These are phyloP conservation scores for Parotocinclus haroldoi DNA, from an alignment of 2,797 vertebrate genomes.

Conservation along the genomic window DNA sequence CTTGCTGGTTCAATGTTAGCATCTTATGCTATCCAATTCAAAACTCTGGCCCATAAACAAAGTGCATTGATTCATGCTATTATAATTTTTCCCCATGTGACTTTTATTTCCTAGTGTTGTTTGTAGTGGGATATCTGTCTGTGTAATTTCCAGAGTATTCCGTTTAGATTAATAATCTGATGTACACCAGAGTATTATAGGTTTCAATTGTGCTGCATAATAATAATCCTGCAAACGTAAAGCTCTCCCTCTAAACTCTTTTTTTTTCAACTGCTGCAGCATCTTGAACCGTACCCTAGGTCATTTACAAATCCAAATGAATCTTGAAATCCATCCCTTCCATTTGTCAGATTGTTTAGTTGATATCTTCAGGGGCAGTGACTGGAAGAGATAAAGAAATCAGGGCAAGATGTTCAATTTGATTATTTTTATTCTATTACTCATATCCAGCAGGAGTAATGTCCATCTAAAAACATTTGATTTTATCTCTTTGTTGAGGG, in stretches of 20 bases:
- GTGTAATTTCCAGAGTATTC: not conserved
- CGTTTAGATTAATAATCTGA: not conserved
- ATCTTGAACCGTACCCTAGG: not conserved
- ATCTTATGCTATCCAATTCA: not conserved
- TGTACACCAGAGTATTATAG: not conserved
- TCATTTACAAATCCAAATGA: not conserved
- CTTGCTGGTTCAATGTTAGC: not conserved
- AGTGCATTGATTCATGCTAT: not conserved
- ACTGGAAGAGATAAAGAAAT: conserved; percentile 10
- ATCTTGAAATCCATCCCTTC: not conserved
- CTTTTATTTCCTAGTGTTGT: not conserved
- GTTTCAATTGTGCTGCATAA: not conserved
- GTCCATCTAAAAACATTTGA: conserved; percentile 3
- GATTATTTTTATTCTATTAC: conserved; percentile 13
- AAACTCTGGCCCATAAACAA: not conserved
- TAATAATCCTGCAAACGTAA: not conserved
- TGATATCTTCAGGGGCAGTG: not conserved
- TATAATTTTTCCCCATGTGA: not conserved
- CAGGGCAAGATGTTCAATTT: conserved; percentile 7
- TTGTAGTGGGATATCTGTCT: not conserved
- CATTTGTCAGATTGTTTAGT: not conserved
- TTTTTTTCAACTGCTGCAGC: not conserved
- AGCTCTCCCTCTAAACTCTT: not conserved
- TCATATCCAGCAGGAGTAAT: not conserved
- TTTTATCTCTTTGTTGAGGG: conserved; percentile 4